Base-by-base conservation (phyloP, 1,140 invertebrate species). In the Metaphire vulgaris region DNA sequence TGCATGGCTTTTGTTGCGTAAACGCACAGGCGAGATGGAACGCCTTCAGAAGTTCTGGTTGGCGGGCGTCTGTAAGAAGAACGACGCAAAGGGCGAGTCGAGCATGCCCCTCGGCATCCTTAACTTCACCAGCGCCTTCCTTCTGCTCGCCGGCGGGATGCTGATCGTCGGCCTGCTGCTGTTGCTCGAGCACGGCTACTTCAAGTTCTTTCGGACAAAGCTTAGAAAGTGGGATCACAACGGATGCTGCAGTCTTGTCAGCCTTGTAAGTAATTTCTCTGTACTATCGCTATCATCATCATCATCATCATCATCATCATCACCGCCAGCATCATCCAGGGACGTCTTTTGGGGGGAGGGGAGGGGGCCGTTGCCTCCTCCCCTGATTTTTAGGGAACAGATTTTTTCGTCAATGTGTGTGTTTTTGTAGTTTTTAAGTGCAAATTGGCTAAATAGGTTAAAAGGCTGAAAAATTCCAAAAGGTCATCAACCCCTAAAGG, bases 51-150 rank as follows among this genome's bases (percentile, higher is more conserved):
- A 95, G 81, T 98, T 95, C 84, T 99, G 97, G 96, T 93, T 99
- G 90, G 97, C 96, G 0, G 97, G 97, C 1, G 94, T 95, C 0
- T 99, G 97, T 85, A 92, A 95, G 81, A 93, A 93, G 0, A 93
- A 93, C 26, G 81, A 82, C 56, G 72, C 32, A 1, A 34, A 74
- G 29, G 80, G 80, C 26, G 79, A 82, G 71, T 81, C 80, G 1
- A 89, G 87, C 75, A 93, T 97, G 84, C 96, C 95, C 0, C 87
- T 99, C 78, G 96, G 96, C 0, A 89, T 98, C 66, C 93, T 98
- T 84, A 97, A 99, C 88, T 99, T 99, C 86, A 91, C 98, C 82
- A 96, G 93, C 34, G 97, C 97, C 26, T 99, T 99, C 85, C 89
- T 99, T 15, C 89, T 99, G 75, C 89, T 99, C 16, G 95, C 94